Evolutionary conservation across 2,797 vertebrate genomes (phyloP), one percentile per base, ranked within the genome.

Genomic region (Parotocinclus haroldoi): DNA sequence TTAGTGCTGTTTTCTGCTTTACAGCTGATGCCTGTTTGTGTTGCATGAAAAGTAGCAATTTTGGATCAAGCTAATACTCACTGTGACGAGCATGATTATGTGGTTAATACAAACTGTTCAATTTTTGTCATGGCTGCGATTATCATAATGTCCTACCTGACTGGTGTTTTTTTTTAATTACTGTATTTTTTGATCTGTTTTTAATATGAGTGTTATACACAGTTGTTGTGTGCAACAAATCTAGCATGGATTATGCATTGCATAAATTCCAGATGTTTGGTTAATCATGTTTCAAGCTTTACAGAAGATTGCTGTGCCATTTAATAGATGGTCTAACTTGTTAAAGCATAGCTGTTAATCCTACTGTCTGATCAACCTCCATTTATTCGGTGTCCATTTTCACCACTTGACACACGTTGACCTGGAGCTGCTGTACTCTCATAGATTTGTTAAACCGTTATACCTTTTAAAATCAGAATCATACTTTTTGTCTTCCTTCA

Each of bases 281-380:
- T 19, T 54, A 16, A 44, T 10, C 16, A 0, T 19, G 14, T 19
- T 48, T 65, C 17, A 40, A 9, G 62, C 55, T 71, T 59, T 18
- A 52, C 44, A 42, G 27, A 48, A 45, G 40, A 46, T 60, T 45
- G 66, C 17, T 51, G 45, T 49, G 44, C 46, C 63, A 48, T 58
- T 11, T 14, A n/a, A 52, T 19, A 54, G 60, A 68, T 61, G 58
- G 62, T 54, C 49, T 70, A 64, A 63, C 37, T n/a, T n/a, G 5
- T 27, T 27, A 18, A 68, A 48, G 14, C 45, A 51, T 37, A 45
- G 7, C 53, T 54, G 67, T 63, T 73, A 75, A 75, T 62, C 71
- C 58, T 58, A 8, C 1, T 9, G 18, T 44, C 54, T 73, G 6
- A 66, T 75, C 71, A 70, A 74, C 51, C 13, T 6, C 3, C 52